Evolutionary conservation across 2,113 vertebrate genomes (phyloP).

Genomic region (Erinaceus europaeus): DNA sequence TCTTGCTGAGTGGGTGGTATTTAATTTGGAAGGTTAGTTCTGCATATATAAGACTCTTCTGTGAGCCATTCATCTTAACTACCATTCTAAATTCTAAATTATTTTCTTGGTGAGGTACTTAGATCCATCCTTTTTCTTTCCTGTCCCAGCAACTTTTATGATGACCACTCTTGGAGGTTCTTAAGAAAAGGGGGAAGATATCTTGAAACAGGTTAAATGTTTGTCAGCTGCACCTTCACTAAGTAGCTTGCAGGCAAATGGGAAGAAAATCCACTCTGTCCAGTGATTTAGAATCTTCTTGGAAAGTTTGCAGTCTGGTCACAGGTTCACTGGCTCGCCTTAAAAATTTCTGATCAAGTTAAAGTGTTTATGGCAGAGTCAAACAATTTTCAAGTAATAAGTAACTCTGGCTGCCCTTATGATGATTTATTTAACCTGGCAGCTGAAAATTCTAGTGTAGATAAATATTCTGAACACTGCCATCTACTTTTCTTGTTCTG

Average conservation of each 20-base stretch:
- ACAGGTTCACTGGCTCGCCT: not conserved
- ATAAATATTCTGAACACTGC: not conserved
- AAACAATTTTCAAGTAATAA: not conserved
- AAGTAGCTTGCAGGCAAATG: not conserved
- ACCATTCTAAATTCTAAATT: not conserved
- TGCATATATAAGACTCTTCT: not conserved
- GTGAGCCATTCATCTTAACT: not conserved
- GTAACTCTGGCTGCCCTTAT: not conserved
- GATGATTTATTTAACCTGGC: not conserved
- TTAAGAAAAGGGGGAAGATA: not conserved
- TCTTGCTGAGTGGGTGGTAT: not conserved
- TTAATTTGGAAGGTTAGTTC: not conserved
- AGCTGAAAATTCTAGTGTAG: not conserved
- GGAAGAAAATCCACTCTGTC: not conserved
- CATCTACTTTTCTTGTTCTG: not conserved
- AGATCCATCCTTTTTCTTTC: not conserved
- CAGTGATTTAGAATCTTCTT: not conserved
- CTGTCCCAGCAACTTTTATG: not conserved
- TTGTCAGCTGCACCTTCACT: not conserved
- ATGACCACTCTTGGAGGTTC: not conserved
- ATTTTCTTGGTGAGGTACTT: not conserved
- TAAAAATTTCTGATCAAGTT: not conserved
- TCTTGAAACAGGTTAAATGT: not conserved
- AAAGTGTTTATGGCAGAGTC: constrained; percentile 1
- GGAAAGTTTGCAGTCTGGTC: not conserved